These are phyloP conservation scores for Zonotrichia leucophrys DNA, from an alignment of 2,113 vertebrate genomes.

Conservation along the genomic window DNA sequence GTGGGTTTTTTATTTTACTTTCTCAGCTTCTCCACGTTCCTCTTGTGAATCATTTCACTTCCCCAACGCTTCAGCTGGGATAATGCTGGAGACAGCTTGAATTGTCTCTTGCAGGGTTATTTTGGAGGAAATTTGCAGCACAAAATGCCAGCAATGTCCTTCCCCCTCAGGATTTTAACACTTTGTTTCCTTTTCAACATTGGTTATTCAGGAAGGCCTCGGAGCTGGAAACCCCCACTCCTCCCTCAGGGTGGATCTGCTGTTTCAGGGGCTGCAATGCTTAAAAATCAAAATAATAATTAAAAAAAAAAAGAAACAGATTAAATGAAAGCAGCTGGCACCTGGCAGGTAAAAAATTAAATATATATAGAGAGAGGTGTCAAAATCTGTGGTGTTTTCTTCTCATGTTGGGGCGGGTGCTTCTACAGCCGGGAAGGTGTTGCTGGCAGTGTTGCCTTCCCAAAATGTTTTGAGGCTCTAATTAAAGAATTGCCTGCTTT, in stretches of 20 bases:
- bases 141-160: neutral
- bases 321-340: neutral
- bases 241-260: neutral
- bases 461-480: neutral
- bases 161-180: neutral
- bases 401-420: neutral
- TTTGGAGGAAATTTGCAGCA: neutral
- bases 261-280: neutral
- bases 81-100: neutral
- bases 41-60: neutral
- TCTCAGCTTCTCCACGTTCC: neutral
- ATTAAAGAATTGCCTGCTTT: neutral
- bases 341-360: neutral
- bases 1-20: neutral
- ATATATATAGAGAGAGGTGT: neutral
- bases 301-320: no score
- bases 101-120: neutral
- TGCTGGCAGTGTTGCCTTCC: neutral
- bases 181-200: neutral
- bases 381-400: neutral
- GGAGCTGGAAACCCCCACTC: accelerated
- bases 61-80: neutral
- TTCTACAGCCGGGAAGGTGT: neutral
- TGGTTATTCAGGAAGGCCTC: neutral
- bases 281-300: neutral